Conservation (phyloP, 2,888 invertebrate species). For the Noctua fimbriata region DNA sequence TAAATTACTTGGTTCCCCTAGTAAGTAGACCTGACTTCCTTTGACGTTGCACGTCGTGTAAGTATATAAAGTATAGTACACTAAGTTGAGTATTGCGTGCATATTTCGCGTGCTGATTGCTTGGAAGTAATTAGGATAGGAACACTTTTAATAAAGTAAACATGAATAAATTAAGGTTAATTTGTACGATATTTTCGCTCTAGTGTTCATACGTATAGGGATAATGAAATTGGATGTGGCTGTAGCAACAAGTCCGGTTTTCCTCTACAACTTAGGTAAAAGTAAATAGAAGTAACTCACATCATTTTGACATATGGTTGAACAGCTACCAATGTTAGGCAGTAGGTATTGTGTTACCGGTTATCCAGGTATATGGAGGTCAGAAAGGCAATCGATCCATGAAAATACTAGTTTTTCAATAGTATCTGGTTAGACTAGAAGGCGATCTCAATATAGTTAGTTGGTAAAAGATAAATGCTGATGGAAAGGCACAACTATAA, state of each 20-base stretch:
- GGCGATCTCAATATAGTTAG: background rate
- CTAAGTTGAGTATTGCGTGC: constrained; percentile 38
- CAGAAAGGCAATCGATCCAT: background rate
- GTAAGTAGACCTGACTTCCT: constrained; percentile 44
- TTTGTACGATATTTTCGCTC: constrained; percentile 18
- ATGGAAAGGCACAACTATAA: background rate
- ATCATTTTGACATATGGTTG: background rate
- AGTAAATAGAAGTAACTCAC: background rate
- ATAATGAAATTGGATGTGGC: constrained; percentile 10
- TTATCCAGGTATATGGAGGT: background rate
- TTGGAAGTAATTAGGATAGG: constrained; percentile 52
- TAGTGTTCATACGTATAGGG: background rate
- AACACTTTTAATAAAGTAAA: constrained; percentile 16
- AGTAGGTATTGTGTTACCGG: background rate
- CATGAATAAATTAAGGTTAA: constrained; percentile 45
- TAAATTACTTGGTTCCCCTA: constrained; percentile 10
- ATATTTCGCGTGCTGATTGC: constrained; percentile 46
- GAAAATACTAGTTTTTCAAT: background rate
- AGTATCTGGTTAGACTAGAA: background rate
- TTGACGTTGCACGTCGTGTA: constrained; percentile 8
- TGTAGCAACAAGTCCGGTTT: background rate
- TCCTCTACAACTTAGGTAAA: background rate
- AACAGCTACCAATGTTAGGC: background rate
- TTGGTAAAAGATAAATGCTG: background rate
- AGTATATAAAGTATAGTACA: constrained; percentile 35